Percentiles rank a stretch among this genome's conserved stretches.
These are phyloP conservation scores for Meloe dianella DNA, from an alignment of 2,888 invertebrate species.

Conservation along the genomic window DNA sequence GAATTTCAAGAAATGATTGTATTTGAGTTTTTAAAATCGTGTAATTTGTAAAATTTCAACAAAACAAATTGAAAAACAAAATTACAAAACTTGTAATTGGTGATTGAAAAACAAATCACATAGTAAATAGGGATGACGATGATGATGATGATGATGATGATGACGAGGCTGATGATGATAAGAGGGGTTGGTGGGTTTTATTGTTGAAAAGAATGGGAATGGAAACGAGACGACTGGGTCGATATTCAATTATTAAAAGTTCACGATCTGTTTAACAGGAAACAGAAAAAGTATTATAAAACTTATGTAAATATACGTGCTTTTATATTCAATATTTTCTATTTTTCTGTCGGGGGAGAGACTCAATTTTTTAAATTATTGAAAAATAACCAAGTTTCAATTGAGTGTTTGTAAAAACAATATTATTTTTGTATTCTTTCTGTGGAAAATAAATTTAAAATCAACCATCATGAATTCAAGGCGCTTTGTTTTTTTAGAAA, in stretches of 20 bases:
- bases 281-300: constrained; percentile 33
- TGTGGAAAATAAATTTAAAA: neutral
- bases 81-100: constrained; percentile 49
- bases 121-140: constrained; percentile 38
- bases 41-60: constrained; percentile 34
- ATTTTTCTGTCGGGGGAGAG: constrained; percentile 32
- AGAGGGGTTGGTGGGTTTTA: neutral
- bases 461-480: neutral
- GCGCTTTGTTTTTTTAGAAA: neutral
- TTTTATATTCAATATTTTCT: constrained; percentile 41
- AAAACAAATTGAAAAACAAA: constrained; percentile 36
- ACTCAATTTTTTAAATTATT: constrained; percentile 8
- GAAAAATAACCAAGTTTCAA: constrained; percentile 4
- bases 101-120: constrained; percentile 53
- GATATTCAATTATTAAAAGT: constrained; percentile 50
- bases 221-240: constrained; percentile 36
- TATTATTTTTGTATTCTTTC: neutral
- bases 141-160: neutral
- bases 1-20: neutral
- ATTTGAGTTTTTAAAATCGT: neutral
- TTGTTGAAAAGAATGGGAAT: neutral
- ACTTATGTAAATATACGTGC: constrained; percentile 36
- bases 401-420: constrained; percentile 2
- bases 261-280: constrained; percentile 45
- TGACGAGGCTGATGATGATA: neutral